A percentile compares a stretch with the other conserved stretches of the same genome.
phyloP scores from a whole-genome alignment of 2,797 vertebrate species.

The Arnoldichthys spilopterus region DNA sequence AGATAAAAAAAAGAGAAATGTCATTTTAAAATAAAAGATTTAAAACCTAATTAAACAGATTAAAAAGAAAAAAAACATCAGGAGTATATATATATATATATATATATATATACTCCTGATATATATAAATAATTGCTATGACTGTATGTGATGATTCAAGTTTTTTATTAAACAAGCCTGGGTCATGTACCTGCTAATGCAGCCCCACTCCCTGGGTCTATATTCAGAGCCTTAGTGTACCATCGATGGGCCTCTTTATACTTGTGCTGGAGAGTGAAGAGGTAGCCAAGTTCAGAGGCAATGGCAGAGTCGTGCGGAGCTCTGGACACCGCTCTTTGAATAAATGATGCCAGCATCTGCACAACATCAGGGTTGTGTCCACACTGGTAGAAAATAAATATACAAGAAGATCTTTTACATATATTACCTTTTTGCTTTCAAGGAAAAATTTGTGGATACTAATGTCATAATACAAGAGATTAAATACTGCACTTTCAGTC shows the following conservation, averaged over 20 bases:
- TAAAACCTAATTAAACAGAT: too few species aligned
- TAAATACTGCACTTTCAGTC: too few species aligned
- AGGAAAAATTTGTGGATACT: too few species aligned
- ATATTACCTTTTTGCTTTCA: too few species aligned
- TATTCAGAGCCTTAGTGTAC: conserved; percentile 70
- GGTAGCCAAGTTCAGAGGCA: conserved; percentile 74
- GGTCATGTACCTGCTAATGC: conserved; percentile 70
- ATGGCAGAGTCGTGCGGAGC: conserved; percentile 51
- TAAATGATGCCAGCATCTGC: conserved; percentile 67
- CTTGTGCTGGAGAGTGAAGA: conserved; percentile 71
- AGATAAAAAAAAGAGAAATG: too few species aligned
- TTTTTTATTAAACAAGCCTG: not conserved
- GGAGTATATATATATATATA: too few species aligned
- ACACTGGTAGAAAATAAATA: conserved; percentile 64
- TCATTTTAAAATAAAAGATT: too few species aligned
- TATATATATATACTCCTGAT: too few species aligned
- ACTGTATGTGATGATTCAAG: not conserved
- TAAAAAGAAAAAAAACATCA: too few species aligned
- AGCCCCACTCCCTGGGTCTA: conserved; percentile 65
- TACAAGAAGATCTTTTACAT: not conserved
- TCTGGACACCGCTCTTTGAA: conserved; percentile 60
- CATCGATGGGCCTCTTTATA: conserved; percentile 69
- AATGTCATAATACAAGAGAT: too few species aligned
- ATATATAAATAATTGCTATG: not conserved
- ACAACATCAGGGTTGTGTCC: conserved; percentile 69